Evolutionary conservation across 2,888 invertebrate species (phyloP).

Genomic region (Zootermopsis nevadensis): DNA sequence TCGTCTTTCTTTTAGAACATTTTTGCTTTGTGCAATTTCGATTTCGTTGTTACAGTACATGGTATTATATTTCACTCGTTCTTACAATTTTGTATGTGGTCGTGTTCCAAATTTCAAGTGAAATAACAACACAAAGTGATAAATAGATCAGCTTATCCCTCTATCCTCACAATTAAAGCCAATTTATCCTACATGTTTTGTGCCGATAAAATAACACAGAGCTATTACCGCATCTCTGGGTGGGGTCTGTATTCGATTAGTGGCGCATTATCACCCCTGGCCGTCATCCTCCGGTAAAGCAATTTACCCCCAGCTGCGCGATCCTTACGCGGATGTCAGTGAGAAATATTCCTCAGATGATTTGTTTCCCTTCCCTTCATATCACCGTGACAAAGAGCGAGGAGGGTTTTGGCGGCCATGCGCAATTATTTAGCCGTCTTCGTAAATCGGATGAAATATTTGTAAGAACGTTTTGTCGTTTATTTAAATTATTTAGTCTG

Average conservation of each 20-base stretch:
- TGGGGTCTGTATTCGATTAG: constrained; percentile 20
- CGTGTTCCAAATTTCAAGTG: no score
- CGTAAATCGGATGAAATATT: no score
- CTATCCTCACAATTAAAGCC: background rate
- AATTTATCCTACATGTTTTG: background rate
- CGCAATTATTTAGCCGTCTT: background rate
- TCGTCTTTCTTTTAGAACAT: no score
- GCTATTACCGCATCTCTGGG: background rate
- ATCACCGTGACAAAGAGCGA: background rate
- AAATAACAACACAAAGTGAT: background rate
- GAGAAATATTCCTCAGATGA: background rate
- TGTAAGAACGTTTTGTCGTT: no score
- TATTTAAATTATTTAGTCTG: no score
- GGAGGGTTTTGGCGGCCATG: background rate
- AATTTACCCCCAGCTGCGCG: background rate
- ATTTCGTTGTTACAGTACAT: no score
- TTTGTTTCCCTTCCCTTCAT: background rate
- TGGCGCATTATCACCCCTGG: background rate
- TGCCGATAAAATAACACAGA: background rate
- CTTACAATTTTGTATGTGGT: no score
- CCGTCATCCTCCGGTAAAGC: background rate
- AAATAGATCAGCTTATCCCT: background rate
- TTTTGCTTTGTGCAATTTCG: no score
- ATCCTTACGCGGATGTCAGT: background rate
- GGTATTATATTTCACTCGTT: no score